Conservation (phyloP, 2,888 invertebrate genomes). For the Coronaproctus castanopsis region DNA sequence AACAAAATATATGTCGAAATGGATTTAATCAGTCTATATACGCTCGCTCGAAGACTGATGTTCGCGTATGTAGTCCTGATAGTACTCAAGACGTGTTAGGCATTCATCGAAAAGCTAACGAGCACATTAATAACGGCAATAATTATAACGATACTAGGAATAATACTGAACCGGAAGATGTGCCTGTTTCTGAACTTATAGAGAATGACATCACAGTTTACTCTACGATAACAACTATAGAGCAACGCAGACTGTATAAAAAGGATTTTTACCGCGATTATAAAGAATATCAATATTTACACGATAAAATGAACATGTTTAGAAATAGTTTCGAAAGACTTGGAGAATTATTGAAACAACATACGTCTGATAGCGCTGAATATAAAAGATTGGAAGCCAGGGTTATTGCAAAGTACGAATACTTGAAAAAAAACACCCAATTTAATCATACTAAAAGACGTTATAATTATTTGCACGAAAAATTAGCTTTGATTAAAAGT, state of each 20-base stretch:
- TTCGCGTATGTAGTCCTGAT: neutral
- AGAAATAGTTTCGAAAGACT: slow-evolving; percentile 46
- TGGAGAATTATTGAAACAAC: slow-evolving; percentile 45
- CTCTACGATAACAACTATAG: slow-evolving; percentile 49
- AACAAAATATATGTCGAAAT: too few relatives aligned
- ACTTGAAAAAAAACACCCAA: slow-evolving; percentile 49
- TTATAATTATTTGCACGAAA: slow-evolving; percentile 75
- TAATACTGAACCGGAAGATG: neutral
- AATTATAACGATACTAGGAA: too few relatives aligned
- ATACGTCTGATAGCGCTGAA: slow-evolving; percentile 30
- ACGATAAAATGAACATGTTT: slow-evolving; percentile 46
- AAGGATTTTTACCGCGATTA: slow-evolving; percentile 75
- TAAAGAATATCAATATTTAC: slow-evolving; percentile 61
- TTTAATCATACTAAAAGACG: slow-evolving; percentile 58
- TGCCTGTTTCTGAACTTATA: neutral
- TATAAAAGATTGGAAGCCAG: slow-evolving; percentile 7
- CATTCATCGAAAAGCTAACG: too few relatives aligned
- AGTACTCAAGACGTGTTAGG: neutral
- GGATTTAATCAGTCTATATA: neutral
- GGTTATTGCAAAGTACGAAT: slow-evolving; percentile 51
- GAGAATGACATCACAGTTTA: too few relatives aligned
- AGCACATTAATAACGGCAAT: too few relatives aligned
- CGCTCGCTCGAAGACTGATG: neutral
- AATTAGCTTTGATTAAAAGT: slow-evolving; percentile 78
- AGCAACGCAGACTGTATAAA: slow-evolving; percentile 74